Evolutionary conservation across 2,113 vertebrate species (phyloP).

Genomic region (Oryzias melastigma): DNA sequence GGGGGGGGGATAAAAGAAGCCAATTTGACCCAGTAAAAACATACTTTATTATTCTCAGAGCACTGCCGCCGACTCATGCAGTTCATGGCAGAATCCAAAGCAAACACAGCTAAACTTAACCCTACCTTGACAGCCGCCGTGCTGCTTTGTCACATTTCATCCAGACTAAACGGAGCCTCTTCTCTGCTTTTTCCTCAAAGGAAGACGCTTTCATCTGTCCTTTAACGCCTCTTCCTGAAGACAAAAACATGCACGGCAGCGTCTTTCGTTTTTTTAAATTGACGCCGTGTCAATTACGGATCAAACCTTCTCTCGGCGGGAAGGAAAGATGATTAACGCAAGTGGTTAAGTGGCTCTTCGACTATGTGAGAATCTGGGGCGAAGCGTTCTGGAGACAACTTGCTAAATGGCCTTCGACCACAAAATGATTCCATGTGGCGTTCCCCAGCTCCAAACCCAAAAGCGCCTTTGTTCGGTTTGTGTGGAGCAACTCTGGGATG

Average conservation of each 20-base stretch:
- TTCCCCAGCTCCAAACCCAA: constrained; percentile 22
- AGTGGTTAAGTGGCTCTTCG: constrained; percentile 18
- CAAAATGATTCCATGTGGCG: constrained; percentile 57
- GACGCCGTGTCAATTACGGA: constrained; percentile 41
- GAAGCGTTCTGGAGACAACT: constrained; percentile 28
- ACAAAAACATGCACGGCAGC: constrained; percentile 19
- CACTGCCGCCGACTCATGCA: constrained; percentile 8
- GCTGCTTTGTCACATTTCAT: constrained; percentile 33
- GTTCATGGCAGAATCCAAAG: constrained; percentile 43
- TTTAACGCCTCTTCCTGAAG: neutral
- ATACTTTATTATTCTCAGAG: constrained; percentile 51
- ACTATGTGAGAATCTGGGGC: constrained; percentile 22
- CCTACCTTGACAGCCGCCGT: constrained; percentile 25
- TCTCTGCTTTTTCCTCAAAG: constrained; percentile 20
- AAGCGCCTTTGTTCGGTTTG: constrained; percentile 54
- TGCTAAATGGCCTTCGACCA: constrained; percentile 36
- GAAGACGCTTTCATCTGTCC: neutral
- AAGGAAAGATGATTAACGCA: constrained; percentile 32
- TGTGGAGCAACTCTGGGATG: constrained; percentile 52
- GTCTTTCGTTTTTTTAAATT: constrained; percentile 1
- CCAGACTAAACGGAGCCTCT: constrained; percentile 6
- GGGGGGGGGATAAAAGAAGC: constrained; percentile 25
- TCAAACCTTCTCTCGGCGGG: constrained; percentile 19
- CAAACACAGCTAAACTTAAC: constrained; percentile 53
- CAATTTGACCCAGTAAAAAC: constrained; percentile 51